phyloP scores from a whole-genome alignment of 2,797 vertebrate genomes.

The Sebastes trivittatus region DNA sequence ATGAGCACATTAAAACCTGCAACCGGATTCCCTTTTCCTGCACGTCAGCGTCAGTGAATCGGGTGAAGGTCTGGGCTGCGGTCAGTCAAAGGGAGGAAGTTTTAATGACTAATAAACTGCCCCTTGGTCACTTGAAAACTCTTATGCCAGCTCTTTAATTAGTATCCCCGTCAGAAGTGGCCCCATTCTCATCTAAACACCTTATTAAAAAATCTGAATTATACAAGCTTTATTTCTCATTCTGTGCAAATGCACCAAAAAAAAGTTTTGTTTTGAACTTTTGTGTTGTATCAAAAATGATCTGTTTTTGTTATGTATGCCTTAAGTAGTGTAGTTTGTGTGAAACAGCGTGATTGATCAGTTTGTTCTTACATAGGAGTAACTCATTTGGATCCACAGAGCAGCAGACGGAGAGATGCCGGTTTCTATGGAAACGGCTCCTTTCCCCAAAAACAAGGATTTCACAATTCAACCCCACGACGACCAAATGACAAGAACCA shows the following conservation, averaged over 20 bases:
- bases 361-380: neutral
- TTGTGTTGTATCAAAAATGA: neutral
- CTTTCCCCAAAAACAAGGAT: neutral
- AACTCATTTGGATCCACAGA: neutral
- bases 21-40: conserved; percentile 29
- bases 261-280: neutral
- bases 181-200: neutral
- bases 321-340: conserved; percentile 31
- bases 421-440: neutral
- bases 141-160: conserved; percentile 14
- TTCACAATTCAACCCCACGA: conserved; percentile 4
- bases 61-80: conserved; percentile 23
- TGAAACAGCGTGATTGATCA: neutral
- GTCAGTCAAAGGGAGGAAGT: conserved; percentile 40
- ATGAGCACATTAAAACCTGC: conserved; percentile 6
- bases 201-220: neutral
- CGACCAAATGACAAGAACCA: neutral
- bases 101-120: conserved; percentile 1
- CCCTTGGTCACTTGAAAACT: conserved; percentile 7
- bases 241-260: neutral
- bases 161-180: neutral
- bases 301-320: conserved; percentile 18
- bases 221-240: neutral
- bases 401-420: neutral
- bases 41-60: conserved; percentile 18